Evolutionary conservation across 2,113 vertebrate genomes (phyloP), one percentile per base, ranked within the genome.

Genomic region (Elephantulus edwardii): DNA sequence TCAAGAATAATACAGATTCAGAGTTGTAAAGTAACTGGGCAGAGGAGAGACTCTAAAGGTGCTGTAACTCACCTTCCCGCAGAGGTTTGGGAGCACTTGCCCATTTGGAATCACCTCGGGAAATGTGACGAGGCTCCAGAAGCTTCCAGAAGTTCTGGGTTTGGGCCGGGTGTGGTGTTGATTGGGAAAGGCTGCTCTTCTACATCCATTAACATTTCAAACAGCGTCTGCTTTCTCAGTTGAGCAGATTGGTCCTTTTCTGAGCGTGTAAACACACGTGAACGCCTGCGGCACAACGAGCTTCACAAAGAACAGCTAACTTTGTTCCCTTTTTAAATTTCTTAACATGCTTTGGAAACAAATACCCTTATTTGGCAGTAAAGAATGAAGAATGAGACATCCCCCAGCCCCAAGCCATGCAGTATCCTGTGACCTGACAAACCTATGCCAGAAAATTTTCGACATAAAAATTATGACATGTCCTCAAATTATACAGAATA

Each of bases 171-270:
- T 83, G 80, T 74, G n/a, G 14, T 77, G 42, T 89, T 86, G 89
- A 87, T n/a, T 84, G 62, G 64, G 87, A 95, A 92, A 83, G 90
- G 64, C 33, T 48, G 26, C 86, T 88, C 77, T 83, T 62, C 26
- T 24, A 20, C 42, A 76, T 74, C 50, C 89, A 7, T 81, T 78
- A 68, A 50, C 58, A 48, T 76, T 88, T 50, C 46, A 94, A 92
- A 56, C 62, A 62, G 81, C n/a, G n/a, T 56, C 30, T 35, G 85
- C 66, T 88, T 78, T 64, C 35, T 50, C 26, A 48, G 70, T 19
- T 17, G 68, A 52, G 35, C 78, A 81, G 48, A 83, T 56, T 80
- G 66, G 72, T 48, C 60, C 33, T n/a, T 13, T 72, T 80, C 76
- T 48, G 14, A 75, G 87, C 35, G 3, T 17, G 16, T 79, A 68